These are phyloP conservation scores for Dione juno DNA, from an alignment of 2,888 invertebrate genomes.

Conservation along the genomic window DNA sequence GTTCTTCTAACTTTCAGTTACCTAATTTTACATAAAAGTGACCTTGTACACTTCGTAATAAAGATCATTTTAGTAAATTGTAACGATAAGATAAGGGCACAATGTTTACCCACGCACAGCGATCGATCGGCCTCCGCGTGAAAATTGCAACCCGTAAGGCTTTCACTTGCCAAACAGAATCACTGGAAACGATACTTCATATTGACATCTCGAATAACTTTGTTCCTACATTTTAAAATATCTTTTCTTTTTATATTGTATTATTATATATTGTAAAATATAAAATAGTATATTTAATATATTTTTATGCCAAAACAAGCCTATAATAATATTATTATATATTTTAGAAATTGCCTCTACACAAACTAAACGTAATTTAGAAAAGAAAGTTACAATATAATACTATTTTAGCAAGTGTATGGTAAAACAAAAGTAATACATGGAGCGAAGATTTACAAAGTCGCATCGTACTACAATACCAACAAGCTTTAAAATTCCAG, in stretches of 20 bases:
- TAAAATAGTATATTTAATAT: neutral
- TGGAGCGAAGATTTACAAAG: constrained; percentile 79
- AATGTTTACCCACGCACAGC: constrained; percentile 77
- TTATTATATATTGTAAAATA: neutral
- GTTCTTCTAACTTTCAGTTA: constrained; percentile 27
- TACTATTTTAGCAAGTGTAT: constrained; percentile 27
- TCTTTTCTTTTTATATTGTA: no score
- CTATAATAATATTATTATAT: neutral
- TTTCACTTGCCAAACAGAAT: constrained; percentile 59
- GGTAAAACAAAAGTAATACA: constrained; percentile 82
- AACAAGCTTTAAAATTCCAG: constrained; percentile 76
- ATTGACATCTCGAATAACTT: neutral
- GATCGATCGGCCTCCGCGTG: constrained; percentile 80
- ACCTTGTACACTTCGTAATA: constrained; percentile 45
- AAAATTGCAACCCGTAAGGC: constrained; percentile 76
- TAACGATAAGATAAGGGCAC: constrained; percentile 67
- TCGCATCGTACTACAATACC: constrained; percentile 78
- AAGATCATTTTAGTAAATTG: constrained; percentile 50
- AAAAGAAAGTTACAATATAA: neutral
- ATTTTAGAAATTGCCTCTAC: neutral
- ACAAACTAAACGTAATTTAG: neutral
- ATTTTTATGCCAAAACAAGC: neutral
- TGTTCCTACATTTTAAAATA: neutral
- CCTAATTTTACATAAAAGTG: constrained; percentile 35
- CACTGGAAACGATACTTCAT: constrained; percentile 55